Conservation (phyloP, 1,140 invertebrate genomes). For the Ruditapes philippinarum region DNA sequence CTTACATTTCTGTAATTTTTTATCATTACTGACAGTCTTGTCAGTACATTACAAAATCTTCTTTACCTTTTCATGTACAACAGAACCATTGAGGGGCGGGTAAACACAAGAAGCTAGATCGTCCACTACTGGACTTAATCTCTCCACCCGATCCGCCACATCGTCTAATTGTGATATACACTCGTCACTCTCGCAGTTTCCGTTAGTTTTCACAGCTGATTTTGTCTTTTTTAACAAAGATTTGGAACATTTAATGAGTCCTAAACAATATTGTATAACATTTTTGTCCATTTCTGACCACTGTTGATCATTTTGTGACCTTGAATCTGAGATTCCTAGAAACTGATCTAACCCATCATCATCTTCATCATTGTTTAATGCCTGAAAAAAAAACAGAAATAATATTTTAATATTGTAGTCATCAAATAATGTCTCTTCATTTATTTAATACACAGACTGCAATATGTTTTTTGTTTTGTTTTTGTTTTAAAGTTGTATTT, state of each 20-base stretch:
- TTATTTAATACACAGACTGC: too few relatives aligned
- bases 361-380: constrained; percentile 70
- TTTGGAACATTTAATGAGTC: constrained; percentile 83
- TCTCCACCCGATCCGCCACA: constrained; percentile 75
- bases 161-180: constrained; percentile 83
- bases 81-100: constrained; percentile 30
- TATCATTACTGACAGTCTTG: too few relatives aligned
- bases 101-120: too few relatives aligned
- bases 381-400: constrained; percentile 69
- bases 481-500: too few relatives aligned
- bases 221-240: constrained; percentile 82
- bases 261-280: constrained; percentile 79
- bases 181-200: constrained; percentile 72
- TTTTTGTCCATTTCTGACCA: constrained; percentile 84
- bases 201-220: constrained; percentile 74
- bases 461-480: too few relatives aligned
- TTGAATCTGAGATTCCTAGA: constrained; percentile 48
- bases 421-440: too few relatives aligned
- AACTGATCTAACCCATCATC: constrained; percentile 74
- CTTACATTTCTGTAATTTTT: too few relatives aligned
- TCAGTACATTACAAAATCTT: too few relatives aligned
- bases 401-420: too few relatives aligned
- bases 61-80: constrained; percentile 48
- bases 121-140: constrained; percentile 84
- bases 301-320: constrained; percentile 65